phyloP scores from a whole-genome alignment of 2,797 vertebrate species.

The Kryptolebias ocellatus region DNA sequence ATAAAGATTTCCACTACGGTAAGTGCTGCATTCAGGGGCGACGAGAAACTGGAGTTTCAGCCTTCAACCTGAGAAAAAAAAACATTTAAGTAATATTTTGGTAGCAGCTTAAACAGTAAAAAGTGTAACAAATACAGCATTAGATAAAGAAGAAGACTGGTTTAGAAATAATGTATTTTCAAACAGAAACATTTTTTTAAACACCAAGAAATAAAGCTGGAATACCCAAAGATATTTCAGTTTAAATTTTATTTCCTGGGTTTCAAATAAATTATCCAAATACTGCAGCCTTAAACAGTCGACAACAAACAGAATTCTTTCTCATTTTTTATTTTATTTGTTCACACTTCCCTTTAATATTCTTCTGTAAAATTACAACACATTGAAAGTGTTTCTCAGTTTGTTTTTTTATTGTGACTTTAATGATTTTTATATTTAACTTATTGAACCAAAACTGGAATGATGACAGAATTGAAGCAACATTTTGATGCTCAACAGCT shows the following conservation, averaged over 20 bases:
- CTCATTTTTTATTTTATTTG: conserved; percentile 37
- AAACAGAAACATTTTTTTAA: too few relatives aligned
- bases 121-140: background rate
- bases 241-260: too few relatives aligned
- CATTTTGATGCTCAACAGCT: background rate
- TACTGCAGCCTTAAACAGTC: background rate
- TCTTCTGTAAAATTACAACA: background rate
- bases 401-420: too few relatives aligned
- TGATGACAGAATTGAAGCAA: background rate
- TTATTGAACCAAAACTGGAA: too few relatives aligned
- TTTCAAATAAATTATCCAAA: too few relatives aligned
- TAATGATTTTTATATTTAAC: background rate
- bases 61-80: background rate
- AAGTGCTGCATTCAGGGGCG: background rate
- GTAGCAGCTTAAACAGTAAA: background rate
- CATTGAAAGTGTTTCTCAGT: background rate
- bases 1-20: too few relatives aligned
- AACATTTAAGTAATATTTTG: background rate
- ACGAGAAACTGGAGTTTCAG: background rate
- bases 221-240: too few relatives aligned
- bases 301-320: background rate
- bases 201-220: too few relatives aligned
- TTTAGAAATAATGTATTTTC: too few relatives aligned
- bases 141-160: too few relatives aligned
- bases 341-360: conserved; percentile 42